phyloP scores from a whole-genome alignment of 2,113 vertebrate genomes.

The Xenopus laevis region DNA sequence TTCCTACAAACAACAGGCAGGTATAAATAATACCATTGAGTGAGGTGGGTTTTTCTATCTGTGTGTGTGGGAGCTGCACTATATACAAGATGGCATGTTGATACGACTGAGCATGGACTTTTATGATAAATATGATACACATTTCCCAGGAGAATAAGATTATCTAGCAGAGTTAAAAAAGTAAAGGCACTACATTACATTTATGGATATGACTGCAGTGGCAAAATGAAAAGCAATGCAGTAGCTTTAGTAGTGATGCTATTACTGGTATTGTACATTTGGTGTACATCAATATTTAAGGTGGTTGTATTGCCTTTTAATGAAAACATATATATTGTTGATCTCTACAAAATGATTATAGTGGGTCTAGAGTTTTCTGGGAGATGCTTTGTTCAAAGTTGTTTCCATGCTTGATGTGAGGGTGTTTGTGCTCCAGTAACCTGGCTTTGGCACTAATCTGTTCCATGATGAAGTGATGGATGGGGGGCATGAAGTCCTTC shows the following conservation, averaged over 20 bases:
- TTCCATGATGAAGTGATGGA: too few species aligned
- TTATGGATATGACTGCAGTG: not conserved
- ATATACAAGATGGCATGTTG: slow-evolving; percentile 5
- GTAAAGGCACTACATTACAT: slow-evolving; percentile 28
- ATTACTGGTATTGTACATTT: too few species aligned
- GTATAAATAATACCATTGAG: slow-evolving; percentile 56
- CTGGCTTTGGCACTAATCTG: too few species aligned
- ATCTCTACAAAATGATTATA: too few species aligned
- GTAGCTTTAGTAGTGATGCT: too few species aligned
- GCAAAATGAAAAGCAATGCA: not conserved
- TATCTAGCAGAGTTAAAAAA: not conserved
- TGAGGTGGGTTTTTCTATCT: slow-evolving; percentile 65
- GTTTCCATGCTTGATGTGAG: too few species aligned
- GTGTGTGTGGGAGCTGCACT: slow-evolving; percentile 9
- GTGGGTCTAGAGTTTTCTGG: too few species aligned
- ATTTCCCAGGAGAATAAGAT: slow-evolving; percentile 4
- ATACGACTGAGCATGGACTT: slow-evolving; percentile 1
- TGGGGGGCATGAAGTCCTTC: too few species aligned
- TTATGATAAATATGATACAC: too few species aligned
- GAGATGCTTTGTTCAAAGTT: too few species aligned
- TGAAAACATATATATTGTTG: not conserved
- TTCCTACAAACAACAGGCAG: slow-evolving; percentile 66
- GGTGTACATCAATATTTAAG: not conserved
- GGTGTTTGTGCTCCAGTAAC: too few species aligned
- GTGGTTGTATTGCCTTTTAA: not conserved